Evolutionary conservation across 2,888 invertebrate genomes (phyloP).

Genomic region (Trachelus iudaicus): DNA sequence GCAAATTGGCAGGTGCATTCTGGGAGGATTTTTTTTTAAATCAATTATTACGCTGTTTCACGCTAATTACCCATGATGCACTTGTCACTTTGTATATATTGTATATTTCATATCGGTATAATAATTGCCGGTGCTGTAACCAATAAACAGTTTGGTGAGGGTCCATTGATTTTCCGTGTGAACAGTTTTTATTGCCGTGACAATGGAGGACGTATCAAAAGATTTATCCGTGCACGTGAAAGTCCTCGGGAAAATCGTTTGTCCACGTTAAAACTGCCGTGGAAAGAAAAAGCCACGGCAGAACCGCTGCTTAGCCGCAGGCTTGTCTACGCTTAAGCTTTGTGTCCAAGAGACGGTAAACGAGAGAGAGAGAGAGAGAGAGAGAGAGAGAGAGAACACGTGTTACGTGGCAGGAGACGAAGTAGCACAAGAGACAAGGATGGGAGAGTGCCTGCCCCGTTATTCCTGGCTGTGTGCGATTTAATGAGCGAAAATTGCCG

Average conservation of each 20-base stretch:
- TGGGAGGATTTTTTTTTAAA: not conserved
- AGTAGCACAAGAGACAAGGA: not conserved
- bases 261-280: not conserved
- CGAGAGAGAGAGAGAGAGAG: not conserved
- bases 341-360: not conserved
- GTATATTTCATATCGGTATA: not conserved
- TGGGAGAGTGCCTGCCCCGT: not conserved
- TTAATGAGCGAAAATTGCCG: not conserved
- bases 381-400: not conserved
- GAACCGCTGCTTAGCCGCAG: not conserved
- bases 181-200: not conserved
- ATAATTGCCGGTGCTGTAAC: no score
- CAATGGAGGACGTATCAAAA: not conserved
- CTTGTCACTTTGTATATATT: not conserved
- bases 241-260: not conserved
- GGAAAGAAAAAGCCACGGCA: not conserved
- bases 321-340: not conserved
- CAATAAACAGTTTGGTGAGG: no score
- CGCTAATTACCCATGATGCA: constrained; percentile 11
- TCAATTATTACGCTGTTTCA: constrained; percentile 17
- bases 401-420: not conserved
- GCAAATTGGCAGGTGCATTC: not conserved
- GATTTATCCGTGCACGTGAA: not conserved
- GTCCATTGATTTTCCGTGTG: no score
- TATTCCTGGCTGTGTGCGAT: not conserved